Evolutionary conservation across 2,797 vertebrate genomes (phyloP).

Genomic region (Philypnodon macrostomus): DNA sequence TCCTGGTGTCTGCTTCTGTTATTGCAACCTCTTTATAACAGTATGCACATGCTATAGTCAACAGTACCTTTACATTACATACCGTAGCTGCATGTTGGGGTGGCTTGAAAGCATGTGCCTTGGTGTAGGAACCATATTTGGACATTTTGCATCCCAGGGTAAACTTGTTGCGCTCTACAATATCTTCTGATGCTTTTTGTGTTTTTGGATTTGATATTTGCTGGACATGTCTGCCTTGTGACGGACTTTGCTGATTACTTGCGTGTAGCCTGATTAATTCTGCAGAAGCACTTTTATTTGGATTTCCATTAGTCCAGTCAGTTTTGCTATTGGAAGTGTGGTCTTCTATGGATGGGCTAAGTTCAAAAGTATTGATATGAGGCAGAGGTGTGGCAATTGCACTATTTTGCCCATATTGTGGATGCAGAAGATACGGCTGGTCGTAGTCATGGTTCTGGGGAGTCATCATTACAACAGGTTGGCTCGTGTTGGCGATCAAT

Average conservation of each 20-base stretch:
- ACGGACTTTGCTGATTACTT: background rate
- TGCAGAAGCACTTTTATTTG: constrained; percentile 1
- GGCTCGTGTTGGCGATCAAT: constrained; percentile 29
- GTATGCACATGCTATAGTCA: background rate
- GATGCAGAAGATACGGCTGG: constrained; percentile 50
- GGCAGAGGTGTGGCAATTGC: background rate
- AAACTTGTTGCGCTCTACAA: constrained; percentile 82
- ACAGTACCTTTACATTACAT: constrained; percentile 26
- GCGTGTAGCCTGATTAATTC: constrained; percentile 6
- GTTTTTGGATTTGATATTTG: constrained; percentile 15
- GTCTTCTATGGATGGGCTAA: background rate
- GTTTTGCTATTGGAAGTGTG: constrained; percentile 9
- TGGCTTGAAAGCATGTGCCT: constrained; percentile 65
- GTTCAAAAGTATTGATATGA: background rate
- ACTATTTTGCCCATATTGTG: constrained; percentile 13
- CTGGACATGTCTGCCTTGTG: constrained; percentile 4
- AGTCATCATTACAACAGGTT: constrained; percentile 20
- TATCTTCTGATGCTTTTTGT: constrained; percentile 63
- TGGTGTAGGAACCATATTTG: constrained; percentile 78
- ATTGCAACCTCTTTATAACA: constrained; percentile 38
- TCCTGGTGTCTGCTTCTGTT: constrained; percentile 66
- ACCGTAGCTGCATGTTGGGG: constrained; percentile 67
- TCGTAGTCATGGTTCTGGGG: constrained; percentile 10
- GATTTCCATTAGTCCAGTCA: constrained; percentile 1
- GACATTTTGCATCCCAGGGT: constrained; percentile 77